These are phyloP conservation scores for Yponomeuta plumbellus DNA, from an alignment of 2,888 invertebrate genomes.

Conservation along the genomic window DNA sequence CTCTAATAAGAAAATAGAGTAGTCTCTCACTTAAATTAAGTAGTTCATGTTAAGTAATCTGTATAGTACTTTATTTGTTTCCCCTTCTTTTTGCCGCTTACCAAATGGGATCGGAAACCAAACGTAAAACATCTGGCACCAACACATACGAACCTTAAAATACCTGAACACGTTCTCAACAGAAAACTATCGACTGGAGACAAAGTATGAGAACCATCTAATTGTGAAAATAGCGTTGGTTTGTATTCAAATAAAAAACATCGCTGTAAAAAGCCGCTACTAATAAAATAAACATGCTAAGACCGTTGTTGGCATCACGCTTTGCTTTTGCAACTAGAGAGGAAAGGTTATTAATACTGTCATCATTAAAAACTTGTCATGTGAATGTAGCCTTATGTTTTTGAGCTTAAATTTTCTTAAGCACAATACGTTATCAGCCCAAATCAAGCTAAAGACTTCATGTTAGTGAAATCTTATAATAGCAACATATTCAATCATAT, in stretches of 20 bases:
- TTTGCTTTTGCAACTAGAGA: constrained; percentile 23
- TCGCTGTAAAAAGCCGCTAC: constrained; percentile 37
- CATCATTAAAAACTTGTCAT: neutral
- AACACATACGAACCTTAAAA: constrained; percentile 24
- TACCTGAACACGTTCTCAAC: constrained; percentile 43
- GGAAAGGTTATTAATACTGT: constrained; percentile 13
- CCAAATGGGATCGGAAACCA: constrained; percentile 65
- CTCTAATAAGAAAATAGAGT: neutral
- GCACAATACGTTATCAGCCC: no score
- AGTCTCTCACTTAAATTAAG: neutral
- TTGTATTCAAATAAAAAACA: constrained; percentile 70
- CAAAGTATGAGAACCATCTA: constrained; percentile 97
- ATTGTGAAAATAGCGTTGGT: constrained; percentile 98
- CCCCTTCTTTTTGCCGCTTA: constrained; percentile 62
- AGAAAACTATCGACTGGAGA: constrained; percentile 99
- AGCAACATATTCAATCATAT: no score
- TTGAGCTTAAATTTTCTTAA: no score
- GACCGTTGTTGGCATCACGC: constrained; percentile 20
- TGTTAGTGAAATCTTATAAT: no score
- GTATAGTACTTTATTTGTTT: constrained; percentile 65
- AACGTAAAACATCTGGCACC: constrained; percentile 30
- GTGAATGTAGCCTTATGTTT: neutral
- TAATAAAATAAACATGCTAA: constrained; percentile 30
- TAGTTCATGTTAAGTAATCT: neutral
- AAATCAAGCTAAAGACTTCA: no score